Evolutionary conservation across 1,140 invertebrate species (phyloP).

Genomic region (Liolophura sinensis): DNA sequence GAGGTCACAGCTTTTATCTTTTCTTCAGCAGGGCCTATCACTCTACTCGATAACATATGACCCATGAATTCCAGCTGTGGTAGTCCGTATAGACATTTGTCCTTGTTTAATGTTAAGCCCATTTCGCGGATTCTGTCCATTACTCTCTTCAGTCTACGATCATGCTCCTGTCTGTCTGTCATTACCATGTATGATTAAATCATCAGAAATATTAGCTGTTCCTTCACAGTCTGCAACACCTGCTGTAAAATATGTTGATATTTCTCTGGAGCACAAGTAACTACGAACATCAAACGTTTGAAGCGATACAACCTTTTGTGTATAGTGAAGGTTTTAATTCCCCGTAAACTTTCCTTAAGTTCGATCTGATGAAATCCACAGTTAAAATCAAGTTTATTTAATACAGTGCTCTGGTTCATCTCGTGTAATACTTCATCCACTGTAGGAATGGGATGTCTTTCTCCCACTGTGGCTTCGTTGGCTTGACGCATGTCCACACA

Average conservation of each 20-base stretch:
- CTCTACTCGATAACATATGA: constrained; percentile 3
- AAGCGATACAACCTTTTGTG: constrained; percentile 56
- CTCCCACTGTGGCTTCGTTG: constrained; percentile 37
- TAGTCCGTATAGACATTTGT: constrained; percentile 50
- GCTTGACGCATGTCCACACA: constrained; percentile 43
- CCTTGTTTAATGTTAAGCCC: constrained; percentile 41
- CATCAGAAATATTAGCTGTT: constrained; percentile 25
- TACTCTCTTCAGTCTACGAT: constrained; percentile 25
- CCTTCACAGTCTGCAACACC: constrained; percentile 12
- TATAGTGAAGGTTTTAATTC: constrained; percentile 52
- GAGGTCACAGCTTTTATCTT: constrained; percentile 53
- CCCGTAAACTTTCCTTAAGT: constrained; percentile 22
- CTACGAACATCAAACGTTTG: constrained; percentile 55
- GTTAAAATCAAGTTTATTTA: constrained; percentile 39
- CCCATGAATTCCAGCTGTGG: constrained; percentile 17
- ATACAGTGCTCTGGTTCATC: constrained; percentile 33
- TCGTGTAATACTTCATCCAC: constrained; percentile 33
- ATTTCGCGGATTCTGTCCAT: constrained; percentile 27
- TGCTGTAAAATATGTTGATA: constrained; percentile 23
- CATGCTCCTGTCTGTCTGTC: constrained; percentile 27
- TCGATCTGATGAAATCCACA: constrained; percentile 36
- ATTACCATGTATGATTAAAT: constrained; percentile 35
- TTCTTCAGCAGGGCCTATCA: constrained; percentile 7
- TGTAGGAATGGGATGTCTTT: constrained; percentile 42
- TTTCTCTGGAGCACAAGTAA: constrained; percentile 30